Evolutionary conservation across 1,140 invertebrate species (phyloP), one percentile per base, ranked within the genome.

Genomic region (Drosophila parabipectinata): DNA sequence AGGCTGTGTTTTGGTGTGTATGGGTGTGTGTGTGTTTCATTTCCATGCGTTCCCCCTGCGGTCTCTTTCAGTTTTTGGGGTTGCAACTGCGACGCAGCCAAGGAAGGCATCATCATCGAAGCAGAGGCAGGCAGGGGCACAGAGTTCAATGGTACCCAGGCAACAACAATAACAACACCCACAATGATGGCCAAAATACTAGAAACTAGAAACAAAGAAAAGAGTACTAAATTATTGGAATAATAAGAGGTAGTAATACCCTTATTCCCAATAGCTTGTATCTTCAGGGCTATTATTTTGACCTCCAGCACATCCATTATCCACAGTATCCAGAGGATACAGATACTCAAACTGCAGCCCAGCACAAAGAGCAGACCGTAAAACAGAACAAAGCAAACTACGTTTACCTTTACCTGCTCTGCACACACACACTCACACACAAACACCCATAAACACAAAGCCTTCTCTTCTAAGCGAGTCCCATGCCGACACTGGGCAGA

Each of bases 81-180:
- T 81, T 81, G 66, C 75, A 72, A 78, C 50, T 67, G 57, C 30
- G 44, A 59, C 30, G 30, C 57, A 39, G 26, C 44, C n/a, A 5
- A 18, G 6, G 10, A 4, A 18, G 14, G 10, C 10, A 41, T 12
- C 18, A 18, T 21, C 56, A 39, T 15, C 41, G 52, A 32, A 60
- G 61, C 52, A 51, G 55, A 60, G 63, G 60, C 79, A 85, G 67
- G 60, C 79, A 85, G 81, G 18, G 18, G 21, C 21, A 21, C 21
- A 21, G 2, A 85, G 82, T 85, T 85, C 82, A 85, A 85, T 85
- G 82, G 82, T 85, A 85, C 82, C 79, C 62, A 79, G 48, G 52
- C 67, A 64, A 61, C 61, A 83, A 51, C 54, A 52, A 55, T 39
- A 62, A 45, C 59, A 66, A 51, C 68, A 63, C 48, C 41, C 44